Percentiles rank a stretch among this genome's conserved stretches.
Conservation (phyloP, 2,888 invertebrate species). For the Erannis defoliaria region DNA sequence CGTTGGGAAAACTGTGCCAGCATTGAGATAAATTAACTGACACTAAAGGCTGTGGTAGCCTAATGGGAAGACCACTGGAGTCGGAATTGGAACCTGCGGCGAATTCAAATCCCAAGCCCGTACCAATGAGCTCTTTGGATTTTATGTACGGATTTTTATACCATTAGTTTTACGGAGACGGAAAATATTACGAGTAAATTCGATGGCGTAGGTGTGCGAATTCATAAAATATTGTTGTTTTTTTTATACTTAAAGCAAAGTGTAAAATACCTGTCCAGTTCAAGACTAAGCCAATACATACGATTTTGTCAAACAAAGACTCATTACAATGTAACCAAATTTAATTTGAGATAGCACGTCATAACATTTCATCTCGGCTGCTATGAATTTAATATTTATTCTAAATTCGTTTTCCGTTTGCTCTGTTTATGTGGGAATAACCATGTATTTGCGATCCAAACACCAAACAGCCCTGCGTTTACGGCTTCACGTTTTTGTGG, state of each 20-base stretch:
- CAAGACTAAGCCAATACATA: constrained; percentile 78
- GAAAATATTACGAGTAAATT: too few species aligned
- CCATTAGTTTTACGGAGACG: too few species aligned
- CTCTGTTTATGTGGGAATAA: constrained; percentile 64
- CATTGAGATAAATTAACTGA: too few species aligned
- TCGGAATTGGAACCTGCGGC: too few species aligned
- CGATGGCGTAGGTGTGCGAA: too few species aligned
- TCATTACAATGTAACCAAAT: constrained; percentile 84
- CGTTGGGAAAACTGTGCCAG: too few species aligned
- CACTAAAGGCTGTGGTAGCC: too few species aligned
- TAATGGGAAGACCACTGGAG: too few species aligned
- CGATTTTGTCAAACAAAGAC: constrained; percentile 70
- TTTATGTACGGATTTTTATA: too few species aligned
- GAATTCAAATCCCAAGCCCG: too few species aligned
- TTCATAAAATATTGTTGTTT: too few species aligned
- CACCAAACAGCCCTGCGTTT: constrained; percentile 41
- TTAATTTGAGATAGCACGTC: constrained; percentile 79
- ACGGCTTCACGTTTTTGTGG: constrained; percentile 47
- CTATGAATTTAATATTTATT: constrained; percentile 62
- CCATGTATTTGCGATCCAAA: constrained; percentile 52
- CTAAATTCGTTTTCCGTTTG: constrained; percentile 59
- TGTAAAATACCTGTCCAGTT: constrained; percentile 80
- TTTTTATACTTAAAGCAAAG: constrained; percentile 67
- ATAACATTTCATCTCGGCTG: constrained; percentile 76
- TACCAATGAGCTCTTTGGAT: too few species aligned